Percentiles rank a stretch among this genome's conserved stretches.
Evolutionary conservation across 2,113 vertebrate genomes (phyloP).

Genomic region (Phrynosoma blainvillii): DNA sequence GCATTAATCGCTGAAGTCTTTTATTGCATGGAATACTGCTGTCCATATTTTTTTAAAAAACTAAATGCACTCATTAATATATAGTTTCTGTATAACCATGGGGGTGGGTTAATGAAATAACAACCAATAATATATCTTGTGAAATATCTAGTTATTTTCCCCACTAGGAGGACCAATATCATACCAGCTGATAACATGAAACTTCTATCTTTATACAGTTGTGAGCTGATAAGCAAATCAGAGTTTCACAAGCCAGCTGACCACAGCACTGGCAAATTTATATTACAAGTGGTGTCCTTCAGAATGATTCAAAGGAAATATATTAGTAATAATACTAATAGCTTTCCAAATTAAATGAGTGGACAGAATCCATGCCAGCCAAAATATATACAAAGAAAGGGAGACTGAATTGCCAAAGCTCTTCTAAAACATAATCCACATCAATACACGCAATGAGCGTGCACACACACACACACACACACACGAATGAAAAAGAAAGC

Average conservation of each 20-base stretch:
- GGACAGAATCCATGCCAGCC: conserved; percentile 45
- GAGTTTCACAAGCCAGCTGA: conserved; percentile 58
- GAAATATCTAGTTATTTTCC: conserved; percentile 60
- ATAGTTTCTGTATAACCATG: conserved; percentile 44
- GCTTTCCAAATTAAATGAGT: conserved; percentile 21
- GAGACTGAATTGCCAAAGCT: conserved; percentile 38
- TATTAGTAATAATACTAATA: background rate
- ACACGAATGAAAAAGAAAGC: conserved; percentile 31
- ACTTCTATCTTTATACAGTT: conserved; percentile 48
- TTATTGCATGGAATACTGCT: conserved; percentile 76
- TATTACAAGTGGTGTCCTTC: background rate
- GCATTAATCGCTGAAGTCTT: conserved; percentile 90
- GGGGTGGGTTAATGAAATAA: conserved; percentile 35
- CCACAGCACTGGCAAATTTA: conserved; percentile 53
- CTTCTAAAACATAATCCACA: conserved; percentile 28
- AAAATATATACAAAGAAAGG: conserved; percentile 66
- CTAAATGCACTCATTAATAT: conserved; percentile 68
- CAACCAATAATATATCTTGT: conserved; percentile 59
- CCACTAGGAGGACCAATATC: conserved; percentile 64
- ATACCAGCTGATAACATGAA: conserved; percentile 39
- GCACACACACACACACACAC: background rate
- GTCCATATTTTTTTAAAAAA: conserved; percentile 76
- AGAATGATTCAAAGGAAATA: conserved; percentile 2
- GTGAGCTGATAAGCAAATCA: conserved; percentile 37
- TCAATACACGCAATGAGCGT: conserved; percentile 24